Conservation (phyloP, 2,797 vertebrate species). For the Onychomys torridus region DNA sequence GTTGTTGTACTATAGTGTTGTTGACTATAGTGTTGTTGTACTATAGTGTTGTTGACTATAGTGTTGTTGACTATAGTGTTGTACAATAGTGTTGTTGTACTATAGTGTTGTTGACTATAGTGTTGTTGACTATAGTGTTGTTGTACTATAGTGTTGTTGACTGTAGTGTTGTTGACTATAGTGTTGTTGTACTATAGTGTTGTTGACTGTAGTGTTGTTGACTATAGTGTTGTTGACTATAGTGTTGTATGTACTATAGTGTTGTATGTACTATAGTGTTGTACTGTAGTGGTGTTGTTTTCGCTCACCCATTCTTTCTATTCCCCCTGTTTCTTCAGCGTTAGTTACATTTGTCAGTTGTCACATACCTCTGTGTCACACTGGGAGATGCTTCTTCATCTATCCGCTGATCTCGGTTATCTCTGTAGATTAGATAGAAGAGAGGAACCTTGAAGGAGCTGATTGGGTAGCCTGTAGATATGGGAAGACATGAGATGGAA, state of each 20-base stretch:
- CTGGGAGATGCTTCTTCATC: background rate
- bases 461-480: background rate
- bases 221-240: background rate
- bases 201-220: too few relatives aligned
- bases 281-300: background rate
- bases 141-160: too few relatives aligned
- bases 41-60: too few relatives aligned
- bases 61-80: too few relatives aligned
- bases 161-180: background rate
- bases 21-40: too few relatives aligned
- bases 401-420: background rate
- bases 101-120: too few relatives aligned
- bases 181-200: too few relatives aligned
- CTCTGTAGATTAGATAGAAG: background rate
- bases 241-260: too few relatives aligned
- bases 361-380: background rate
- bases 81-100: too few relatives aligned
- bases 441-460: background rate
- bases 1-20: too few relatives aligned
- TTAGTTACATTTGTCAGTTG: background rate
- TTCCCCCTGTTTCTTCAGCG: background rate
- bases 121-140: background rate
- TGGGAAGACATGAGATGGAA: background rate
- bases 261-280: too few relatives aligned
- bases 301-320: background rate